Conservation (phyloP, 2,888 invertebrate genomes). For the Cheilosia impressa region DNA sequence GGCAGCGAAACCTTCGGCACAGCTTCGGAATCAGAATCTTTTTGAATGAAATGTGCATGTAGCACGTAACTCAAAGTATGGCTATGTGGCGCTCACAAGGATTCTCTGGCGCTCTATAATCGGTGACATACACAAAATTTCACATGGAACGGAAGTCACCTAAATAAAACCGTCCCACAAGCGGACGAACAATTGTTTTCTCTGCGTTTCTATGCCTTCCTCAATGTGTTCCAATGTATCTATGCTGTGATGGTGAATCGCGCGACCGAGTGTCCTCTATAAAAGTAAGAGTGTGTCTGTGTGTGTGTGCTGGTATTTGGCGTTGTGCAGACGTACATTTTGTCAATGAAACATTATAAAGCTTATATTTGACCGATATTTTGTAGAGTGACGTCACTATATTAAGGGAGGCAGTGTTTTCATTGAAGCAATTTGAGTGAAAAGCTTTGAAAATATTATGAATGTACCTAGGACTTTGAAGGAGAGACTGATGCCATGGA, state of each 20-base stretch:
- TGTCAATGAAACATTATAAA: slow-evolving; percentile 73
- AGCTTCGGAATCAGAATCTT: slow-evolving; percentile 63
- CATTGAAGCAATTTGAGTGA: slow-evolving; percentile 68
- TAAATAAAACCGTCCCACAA: slow-evolving; percentile 64
- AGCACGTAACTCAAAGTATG: slow-evolving; percentile 61
- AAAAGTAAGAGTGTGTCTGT: background rate
- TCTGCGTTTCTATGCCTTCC: slow-evolving; percentile 63
- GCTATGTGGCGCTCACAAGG: slow-evolving; percentile 63
- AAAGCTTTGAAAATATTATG: slow-evolving; percentile 65
- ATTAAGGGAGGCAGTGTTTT: slow-evolving; percentile 54
- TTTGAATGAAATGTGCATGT: slow-evolving; percentile 73
- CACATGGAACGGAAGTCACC: slow-evolving; percentile 65
- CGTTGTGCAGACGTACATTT: slow-evolving; percentile 71
- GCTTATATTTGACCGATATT: slow-evolving; percentile 71
- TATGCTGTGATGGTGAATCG: slow-evolving; percentile 9
- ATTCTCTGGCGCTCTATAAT: slow-evolving; percentile 46
- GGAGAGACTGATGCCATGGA: slow-evolving; percentile 24
- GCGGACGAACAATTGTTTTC: slow-evolving; percentile 40
- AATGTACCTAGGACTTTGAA: slow-evolving; percentile 49
- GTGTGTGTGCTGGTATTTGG: slow-evolving; percentile 26
- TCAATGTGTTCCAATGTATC: slow-evolving; percentile 60
- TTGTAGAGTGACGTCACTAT: slow-evolving; percentile 67
- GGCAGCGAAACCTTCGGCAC: slow-evolving; percentile 62
- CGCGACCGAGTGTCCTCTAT: slow-evolving; percentile 25
- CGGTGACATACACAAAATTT: slow-evolving; percentile 25